Conservation (phyloP, 2,888 invertebrate species). For the Entomobrya multifasciata region DNA sequence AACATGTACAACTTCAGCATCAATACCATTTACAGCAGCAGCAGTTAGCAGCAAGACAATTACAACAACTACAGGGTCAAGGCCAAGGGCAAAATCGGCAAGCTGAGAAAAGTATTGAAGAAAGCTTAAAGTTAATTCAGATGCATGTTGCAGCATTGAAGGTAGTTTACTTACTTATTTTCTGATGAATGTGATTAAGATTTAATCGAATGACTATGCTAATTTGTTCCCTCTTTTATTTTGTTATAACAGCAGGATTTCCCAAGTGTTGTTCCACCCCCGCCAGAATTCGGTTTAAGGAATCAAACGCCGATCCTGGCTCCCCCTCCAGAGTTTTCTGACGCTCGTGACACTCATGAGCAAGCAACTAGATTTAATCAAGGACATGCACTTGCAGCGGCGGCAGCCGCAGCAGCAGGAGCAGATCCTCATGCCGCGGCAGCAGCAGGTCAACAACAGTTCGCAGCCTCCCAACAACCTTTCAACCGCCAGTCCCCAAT, state of each 20-base stretch:
- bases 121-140: conserved; percentile 81
- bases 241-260: conserved; percentile 77
- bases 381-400: conserved; percentile 60
- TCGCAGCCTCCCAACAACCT: conserved; percentile 71
- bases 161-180: too few relatives aligned
- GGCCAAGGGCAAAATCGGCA: conserved; percentile 78
- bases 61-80: conserved; percentile 77
- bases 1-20: conserved; percentile 80
- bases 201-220: too few relatives aligned
- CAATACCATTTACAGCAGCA: conserved; percentile 79
- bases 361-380: conserved; percentile 79
- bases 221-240: neutral
- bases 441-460: conserved; percentile 33
- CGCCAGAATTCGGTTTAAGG: conserved; percentile 83
- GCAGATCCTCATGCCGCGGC: conserved; percentile 12
- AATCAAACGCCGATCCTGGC: conserved; percentile 85
- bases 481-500: conserved; percentile 79
- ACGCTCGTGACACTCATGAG: conserved; percentile 78
- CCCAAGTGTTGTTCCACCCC: conserved; percentile 84
- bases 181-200: too few relatives aligned
- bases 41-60: conserved; percentile 73
- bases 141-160: conserved; percentile 81
- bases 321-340: conserved; percentile 94
- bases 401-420: neutral
- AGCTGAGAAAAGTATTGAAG: conserved; percentile 81